phyloP scores from a whole-genome alignment of 2,797 vertebrate species.

The Microtus agrestis region DNA sequence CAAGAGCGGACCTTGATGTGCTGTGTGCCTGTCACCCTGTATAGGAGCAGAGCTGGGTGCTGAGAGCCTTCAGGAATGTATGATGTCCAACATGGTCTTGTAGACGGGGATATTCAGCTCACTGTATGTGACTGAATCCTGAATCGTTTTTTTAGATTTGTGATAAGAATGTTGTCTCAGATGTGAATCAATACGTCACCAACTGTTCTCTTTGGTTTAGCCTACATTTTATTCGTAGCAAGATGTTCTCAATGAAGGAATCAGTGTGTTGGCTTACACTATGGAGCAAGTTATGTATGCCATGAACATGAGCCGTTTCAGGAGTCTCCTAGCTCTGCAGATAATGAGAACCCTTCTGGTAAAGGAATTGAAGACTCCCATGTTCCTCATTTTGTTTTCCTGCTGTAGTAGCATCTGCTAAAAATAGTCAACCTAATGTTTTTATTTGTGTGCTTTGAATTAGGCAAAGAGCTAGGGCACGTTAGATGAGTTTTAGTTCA shows the following conservation, averaged over 20 bases:
- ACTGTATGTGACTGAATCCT: background rate
- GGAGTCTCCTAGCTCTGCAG: background rate
- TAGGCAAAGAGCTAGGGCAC: background rate
- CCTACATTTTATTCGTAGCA: constrained; percentile 32
- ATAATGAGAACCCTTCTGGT: background rate
- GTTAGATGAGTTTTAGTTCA: constrained; percentile 27
- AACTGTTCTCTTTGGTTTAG: background rate
- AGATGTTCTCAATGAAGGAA: constrained; percentile 31
- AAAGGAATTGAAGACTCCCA: background rate
- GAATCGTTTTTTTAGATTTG: background rate
- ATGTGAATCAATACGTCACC: background rate
- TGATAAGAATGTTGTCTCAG: background rate
- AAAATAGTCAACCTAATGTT: background rate
- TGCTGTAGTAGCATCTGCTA: background rate
- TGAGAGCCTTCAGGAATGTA: background rate
- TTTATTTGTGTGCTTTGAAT: background rate
- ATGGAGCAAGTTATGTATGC: background rate
- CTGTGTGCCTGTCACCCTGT: background rate
- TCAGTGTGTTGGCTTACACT: background rate
- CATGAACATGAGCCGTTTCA: background rate
- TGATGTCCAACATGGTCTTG: background rate
- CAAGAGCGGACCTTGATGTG: background rate
- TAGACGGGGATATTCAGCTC: background rate
- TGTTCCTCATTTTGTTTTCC: background rate
- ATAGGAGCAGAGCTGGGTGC: background rate